Percentiles rank a stretch among this genome's conserved stretches.
These are phyloP conservation scores for Cerastis leucographa DNA, from an alignment of 2,888 invertebrate genomes.

Conservation along the genomic window DNA sequence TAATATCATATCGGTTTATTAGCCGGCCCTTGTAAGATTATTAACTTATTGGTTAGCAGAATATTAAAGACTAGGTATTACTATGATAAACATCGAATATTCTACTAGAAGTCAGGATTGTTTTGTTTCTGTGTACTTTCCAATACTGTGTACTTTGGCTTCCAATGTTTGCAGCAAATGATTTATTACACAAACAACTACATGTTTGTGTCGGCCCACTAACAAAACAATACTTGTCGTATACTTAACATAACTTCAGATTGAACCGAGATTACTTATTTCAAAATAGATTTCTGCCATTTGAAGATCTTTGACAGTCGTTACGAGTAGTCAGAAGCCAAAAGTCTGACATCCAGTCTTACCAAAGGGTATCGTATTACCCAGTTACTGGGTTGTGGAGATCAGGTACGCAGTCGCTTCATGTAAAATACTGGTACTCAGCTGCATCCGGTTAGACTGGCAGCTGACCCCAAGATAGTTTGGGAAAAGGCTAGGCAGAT, in stretches of 20 bases:
- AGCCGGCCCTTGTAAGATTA: not conserved
- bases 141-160: not conserved
- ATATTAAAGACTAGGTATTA: not conserved
- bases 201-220: slow-evolving; percentile 12
- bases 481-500: too few relatives aligned
- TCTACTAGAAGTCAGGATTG: not conserved
- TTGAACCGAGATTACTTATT: slow-evolving; percentile 9
- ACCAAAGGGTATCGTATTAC: too few relatives aligned
- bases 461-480: too few relatives aligned
- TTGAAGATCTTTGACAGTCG: too few relatives aligned
- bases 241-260: slow-evolving; percentile 14
- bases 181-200: slow-evolving; percentile 30
- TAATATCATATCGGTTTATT: not conserved
- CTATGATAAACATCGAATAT: not conserved
- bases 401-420: too few relatives aligned
- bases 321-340: too few relatives aligned
- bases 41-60: not conserved
- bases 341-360: too few relatives aligned
- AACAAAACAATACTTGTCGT: slow-evolving; percentile 37
- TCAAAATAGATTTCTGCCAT: too few relatives aligned
- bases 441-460: too few relatives aligned
- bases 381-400: too few relatives aligned
- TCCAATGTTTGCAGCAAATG: slow-evolving; percentile 29
- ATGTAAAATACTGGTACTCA: too few relatives aligned
- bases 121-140: slow-evolving; percentile 10